phyloP scores from a whole-genome alignment of 2,113 vertebrate species.

The Ahaetulla prasina region DNA sequence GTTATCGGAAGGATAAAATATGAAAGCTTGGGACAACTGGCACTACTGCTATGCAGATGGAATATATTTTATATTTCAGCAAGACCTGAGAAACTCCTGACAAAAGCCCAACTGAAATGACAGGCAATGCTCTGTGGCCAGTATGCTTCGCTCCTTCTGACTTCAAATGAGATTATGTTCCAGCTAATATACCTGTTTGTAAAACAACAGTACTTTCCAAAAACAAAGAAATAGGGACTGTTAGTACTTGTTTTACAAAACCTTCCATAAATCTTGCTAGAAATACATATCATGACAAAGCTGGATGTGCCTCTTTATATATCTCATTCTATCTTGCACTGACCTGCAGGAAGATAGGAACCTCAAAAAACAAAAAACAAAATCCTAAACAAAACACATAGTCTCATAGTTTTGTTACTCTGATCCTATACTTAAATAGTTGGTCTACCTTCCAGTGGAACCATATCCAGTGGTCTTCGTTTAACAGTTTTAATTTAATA shows the following conservation, averaged over 20 bases:
- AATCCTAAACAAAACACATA: neutral
- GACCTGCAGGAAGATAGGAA: neutral
- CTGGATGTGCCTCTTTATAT: neutral
- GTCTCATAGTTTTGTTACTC: neutral
- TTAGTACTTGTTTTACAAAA: neutral
- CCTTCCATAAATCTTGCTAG: neutral
- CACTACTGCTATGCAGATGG: too few species aligned
- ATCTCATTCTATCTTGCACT: neutral
- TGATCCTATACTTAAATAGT: neutral
- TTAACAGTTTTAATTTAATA: neutral
- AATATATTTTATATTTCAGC: neutral
- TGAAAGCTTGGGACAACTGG: too few species aligned
- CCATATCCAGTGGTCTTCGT: neutral
- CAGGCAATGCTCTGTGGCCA: neutral
- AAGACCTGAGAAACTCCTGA: neutral
- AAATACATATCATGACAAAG: neutral
- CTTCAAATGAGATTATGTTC: neutral
- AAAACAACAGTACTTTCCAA: neutral
- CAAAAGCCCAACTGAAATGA: neutral
- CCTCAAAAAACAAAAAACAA: neutral
- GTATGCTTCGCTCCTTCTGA: neutral
- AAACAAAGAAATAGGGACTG: neutral
- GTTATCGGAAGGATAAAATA: neutral
- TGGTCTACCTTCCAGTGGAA: neutral
- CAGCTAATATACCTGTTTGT: neutral